phyloP scores from a whole-genome alignment of 1,140 invertebrate genomes.

The Leptopilina boulardi region DNA sequence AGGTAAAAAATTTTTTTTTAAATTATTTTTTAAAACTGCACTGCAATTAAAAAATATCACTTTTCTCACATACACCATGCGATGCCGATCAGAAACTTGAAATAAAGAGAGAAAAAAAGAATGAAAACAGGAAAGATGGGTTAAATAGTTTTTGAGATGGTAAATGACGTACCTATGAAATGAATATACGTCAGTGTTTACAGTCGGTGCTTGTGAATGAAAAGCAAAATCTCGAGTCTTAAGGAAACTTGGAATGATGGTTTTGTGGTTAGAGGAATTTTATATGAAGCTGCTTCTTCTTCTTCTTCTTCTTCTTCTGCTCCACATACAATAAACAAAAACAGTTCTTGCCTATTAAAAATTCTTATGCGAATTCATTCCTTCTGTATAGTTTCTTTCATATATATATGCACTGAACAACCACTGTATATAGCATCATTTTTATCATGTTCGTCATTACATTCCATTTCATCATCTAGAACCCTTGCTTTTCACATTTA shows the following conservation, averaged over 20 bases:
- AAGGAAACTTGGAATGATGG: background rate
- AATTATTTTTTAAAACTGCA: background rate
- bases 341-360: background rate
- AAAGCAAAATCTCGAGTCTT: background rate
- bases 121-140: background rate
- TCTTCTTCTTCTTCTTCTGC: conserved; percentile 1
- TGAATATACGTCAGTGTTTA: conserved; percentile 56
- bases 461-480: no score
- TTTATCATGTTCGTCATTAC: no score
- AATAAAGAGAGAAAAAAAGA: background rate
- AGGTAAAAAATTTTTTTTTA: no score
- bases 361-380: background rate
- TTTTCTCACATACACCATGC: background rate
- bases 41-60: background rate
- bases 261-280: background rate
- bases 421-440: background rate
- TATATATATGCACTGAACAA: background rate
- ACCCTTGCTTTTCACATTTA: no score
- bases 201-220: conserved; percentile 11
- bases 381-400: background rate
- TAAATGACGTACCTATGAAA: conserved; percentile 57
- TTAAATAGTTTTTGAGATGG: background rate
- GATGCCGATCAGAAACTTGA: background rate
- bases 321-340: conserved; percentile 12
- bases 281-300: background rate